Conservation (phyloP, 2,888 invertebrate genomes). For the Onthophagus sagittarius region DNA sequence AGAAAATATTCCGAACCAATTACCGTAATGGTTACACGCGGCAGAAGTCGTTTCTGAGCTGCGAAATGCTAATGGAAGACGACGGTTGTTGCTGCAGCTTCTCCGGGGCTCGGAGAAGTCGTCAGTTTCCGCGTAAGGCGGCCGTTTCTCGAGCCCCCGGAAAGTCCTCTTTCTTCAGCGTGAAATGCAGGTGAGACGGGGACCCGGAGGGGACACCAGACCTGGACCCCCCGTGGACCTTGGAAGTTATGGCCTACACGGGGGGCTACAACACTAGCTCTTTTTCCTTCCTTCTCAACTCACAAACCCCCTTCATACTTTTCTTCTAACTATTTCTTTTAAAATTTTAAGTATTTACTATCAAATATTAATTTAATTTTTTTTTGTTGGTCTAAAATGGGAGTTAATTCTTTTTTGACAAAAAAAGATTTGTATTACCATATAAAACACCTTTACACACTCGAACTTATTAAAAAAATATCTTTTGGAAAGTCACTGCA, state of each 20-base stretch:
- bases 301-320: not conserved
- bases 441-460: not conserved
- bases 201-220: slow-evolving; percentile 26
- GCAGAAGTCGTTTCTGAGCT: not conserved
- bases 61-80: slow-evolving; percentile 9
- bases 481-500: not conserved
- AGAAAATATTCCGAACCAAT: slow-evolving; percentile 23
- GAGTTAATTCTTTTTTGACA: not conserved
- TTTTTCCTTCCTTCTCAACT: not conserved
- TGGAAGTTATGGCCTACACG: slow-evolving; percentile 26
- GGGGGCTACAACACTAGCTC: slow-evolving; percentile 17
- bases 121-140: slow-evolving; percentile 4
- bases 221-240: slow-evolving; percentile 25
- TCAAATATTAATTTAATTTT: too few relatives aligned
- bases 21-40: slow-evolving; percentile 20
- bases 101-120: not conserved
- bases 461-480: not conserved
- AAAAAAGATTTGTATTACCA: not conserved
- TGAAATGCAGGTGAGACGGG: slow-evolving; percentile 23
- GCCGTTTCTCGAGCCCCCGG: not conserved
- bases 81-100: not conserved
- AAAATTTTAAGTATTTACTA: too few relatives aligned
- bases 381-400: too few relatives aligned
- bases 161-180: slow-evolving; percentile 19
- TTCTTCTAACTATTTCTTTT: too few relatives aligned